Base-by-base conservation (phyloP, 2,888 invertebrate species). In the Alentia gelatinosa region DNA sequence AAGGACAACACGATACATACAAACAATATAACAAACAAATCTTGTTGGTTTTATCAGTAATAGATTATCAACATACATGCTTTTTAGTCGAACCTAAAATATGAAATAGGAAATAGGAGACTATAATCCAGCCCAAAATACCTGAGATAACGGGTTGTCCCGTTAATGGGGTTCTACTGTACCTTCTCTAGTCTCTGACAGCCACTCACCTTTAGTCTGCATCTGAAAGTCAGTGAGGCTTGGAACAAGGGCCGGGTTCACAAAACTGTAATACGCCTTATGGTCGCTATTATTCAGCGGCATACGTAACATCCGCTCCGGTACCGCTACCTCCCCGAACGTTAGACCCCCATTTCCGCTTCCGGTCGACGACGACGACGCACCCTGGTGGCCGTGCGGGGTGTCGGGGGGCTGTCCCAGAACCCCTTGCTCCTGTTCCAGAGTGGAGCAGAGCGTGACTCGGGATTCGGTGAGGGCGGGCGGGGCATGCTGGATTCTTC, bases 261-360 rank as follows among this genome's bases (percentile, higher is more conserved):
- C 86, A 50, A 86, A 86, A 47, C 86, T 86, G 86, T 86, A 86
- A 30, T 86, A 86, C 26, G 86, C 86, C 50, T 86, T 86, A 1
- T 86, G 86, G 30, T 86, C 86, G 4, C 26, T 33, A 19, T 33
- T 26, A 23, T 86, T 23, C 1, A 86, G 86, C 5, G 86, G 86
- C 1, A 12, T 42, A 37, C 42, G 39, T n/a, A 86, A 47, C 50
- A 86, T 33, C 30, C 47, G 19, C 50, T 86, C 86, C 7, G 86
- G 86, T 0, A 47, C 47, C 30, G 86, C 15, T 19, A 50, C 86
- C 50, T 86, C 86, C 42, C 47, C 33, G 47, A 86, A 86, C 47
- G 86, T 86, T 47, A 86, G 23, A 33, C 74, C 33, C n/a, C 74
- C 15, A 15, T 33, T 33, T 3, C 9, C 15, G 19, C 37, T 5